Conservation (phyloP, 2,113 vertebrate species). For the Corvus hawaiiensis region DNA sequence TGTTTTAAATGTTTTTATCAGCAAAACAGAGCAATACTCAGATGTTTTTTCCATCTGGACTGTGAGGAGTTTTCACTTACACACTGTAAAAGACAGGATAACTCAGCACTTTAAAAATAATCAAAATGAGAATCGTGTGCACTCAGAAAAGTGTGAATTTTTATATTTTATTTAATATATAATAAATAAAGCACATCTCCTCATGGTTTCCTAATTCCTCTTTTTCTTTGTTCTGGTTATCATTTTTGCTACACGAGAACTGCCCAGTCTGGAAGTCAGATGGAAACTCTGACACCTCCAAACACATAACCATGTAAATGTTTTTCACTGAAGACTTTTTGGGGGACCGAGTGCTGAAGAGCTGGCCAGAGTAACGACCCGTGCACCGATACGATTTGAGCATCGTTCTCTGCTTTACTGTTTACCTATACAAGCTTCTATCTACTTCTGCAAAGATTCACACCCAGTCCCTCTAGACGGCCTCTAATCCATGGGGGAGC, state of each 20-base stretch:
- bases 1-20: neutral
- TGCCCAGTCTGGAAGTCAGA: neutral
- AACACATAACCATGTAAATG: neutral
- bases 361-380: no score
- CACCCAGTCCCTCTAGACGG: no score
- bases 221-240: neutral
- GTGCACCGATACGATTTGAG: no score
- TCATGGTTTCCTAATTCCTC: neutral
- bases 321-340: neutral
- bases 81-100: neutral
- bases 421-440: no score
- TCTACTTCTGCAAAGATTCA: no score
- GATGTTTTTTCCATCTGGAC: conserved; percentile 11
- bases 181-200: neutral
- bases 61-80: neutral
- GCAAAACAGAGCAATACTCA: neutral
- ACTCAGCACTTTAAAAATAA: conserved; percentile 24
- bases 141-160: neutral
- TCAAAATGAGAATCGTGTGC: neutral
- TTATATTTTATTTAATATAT: neutral
- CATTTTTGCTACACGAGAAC: neutral
- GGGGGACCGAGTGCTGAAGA: no score
- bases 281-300: neutral
- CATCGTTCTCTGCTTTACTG: no score
- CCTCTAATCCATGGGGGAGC: no score